Conservation (phyloP, 1,140 invertebrate genomes). For the Holcopasites calliopsidis region DNA sequence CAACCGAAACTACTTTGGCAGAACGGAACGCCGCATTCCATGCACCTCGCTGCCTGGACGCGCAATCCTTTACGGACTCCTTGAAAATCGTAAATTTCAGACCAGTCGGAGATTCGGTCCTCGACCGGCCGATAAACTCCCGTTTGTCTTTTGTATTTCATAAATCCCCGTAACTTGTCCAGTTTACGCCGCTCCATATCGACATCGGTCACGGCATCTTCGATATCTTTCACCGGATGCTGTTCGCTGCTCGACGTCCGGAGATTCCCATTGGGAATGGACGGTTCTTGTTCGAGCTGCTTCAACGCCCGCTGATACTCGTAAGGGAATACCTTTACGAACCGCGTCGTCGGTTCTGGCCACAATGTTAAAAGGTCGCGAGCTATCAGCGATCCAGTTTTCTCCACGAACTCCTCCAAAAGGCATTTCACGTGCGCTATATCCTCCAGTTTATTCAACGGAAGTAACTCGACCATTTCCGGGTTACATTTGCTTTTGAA, state of each 20-base stretch:
- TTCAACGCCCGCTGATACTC: conserved; percentile 96
- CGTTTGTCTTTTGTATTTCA: conserved; percentile 96
- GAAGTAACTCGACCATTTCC: conserved; percentile 94
- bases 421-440: conserved; percentile 88
- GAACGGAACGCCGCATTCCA: conserved; percentile 99
- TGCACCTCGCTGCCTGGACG: conserved; percentile 97
- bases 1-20: conserved; percentile 98
- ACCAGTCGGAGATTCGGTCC: conserved; percentile 95
- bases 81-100: conserved; percentile 96
- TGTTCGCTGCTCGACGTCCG: conserved; percentile 73
- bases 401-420: conserved; percentile 92
- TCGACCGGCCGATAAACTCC: conserved; percentile 90
- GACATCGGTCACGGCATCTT: conserved; percentile 89
- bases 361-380: conserved; percentile 89
- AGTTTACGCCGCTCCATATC: conserved; percentile 89
- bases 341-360: conserved; percentile 88
- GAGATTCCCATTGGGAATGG: conserved; percentile 71
- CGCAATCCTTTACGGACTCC: conserved; percentile 93
- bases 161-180: conserved; percentile 97
- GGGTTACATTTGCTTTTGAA: conserved; percentile 93
- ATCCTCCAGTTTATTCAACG: conserved; percentile 90
- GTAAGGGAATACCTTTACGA: conserved; percentile 98
- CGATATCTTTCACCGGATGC: conserved; percentile 90
- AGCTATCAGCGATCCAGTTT: conserved; percentile 95
- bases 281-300: conserved; percentile 81